phyloP scores from a whole-genome alignment of 2,888 invertebrate genomes.

The Megastigmus dorsalis region DNA sequence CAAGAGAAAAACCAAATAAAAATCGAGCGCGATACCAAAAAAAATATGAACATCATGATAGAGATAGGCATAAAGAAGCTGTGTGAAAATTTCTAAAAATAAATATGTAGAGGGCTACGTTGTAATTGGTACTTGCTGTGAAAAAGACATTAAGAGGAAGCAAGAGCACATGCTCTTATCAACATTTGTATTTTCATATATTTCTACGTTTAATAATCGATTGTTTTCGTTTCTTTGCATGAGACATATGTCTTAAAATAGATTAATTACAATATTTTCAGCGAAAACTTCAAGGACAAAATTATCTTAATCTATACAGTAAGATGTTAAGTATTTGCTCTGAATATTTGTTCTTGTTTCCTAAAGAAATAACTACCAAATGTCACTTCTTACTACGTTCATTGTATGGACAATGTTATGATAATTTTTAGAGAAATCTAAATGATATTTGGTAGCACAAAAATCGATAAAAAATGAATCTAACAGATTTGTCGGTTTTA shows the following conservation, averaged over 20 bases:
- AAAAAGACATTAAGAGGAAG: conserved; percentile 1
- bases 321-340: background rate
- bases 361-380: conserved; percentile 17
- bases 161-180: no score
- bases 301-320: no score
- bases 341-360: conserved; percentile 20
- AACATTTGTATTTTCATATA: background rate
- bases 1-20: conserved; percentile 16
- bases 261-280: no score
- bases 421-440: background rate
- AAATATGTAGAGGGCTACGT: conserved; percentile 10
- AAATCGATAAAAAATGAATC: background rate
- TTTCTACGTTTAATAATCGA: background rate
- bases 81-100: background rate
- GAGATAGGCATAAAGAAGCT: background rate
- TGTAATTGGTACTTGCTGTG: background rate
- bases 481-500: conserved; percentile 4
- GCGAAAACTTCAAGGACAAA: no score
- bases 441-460: background rate
- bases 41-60: no score
- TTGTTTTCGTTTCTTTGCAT: background rate
- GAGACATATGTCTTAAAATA: no score
- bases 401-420: conserved; percentile 19
- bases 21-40: conserved; percentile 34
- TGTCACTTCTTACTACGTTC: background rate